Conservation (phyloP, 2,888 invertebrate species). For the Aquatica leii region DNA sequence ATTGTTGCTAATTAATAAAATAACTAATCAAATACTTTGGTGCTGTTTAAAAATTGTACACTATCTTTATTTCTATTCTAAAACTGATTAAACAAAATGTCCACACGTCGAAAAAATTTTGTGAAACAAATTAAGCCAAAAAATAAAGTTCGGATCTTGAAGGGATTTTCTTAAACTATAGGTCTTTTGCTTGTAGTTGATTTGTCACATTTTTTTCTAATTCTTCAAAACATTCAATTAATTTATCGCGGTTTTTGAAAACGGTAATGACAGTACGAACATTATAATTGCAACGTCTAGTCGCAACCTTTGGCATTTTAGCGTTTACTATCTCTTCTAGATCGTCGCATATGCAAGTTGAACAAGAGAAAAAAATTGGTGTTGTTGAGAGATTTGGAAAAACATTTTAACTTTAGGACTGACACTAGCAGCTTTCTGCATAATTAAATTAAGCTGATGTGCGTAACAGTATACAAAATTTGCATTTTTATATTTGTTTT, state of each 20-base stretch:
- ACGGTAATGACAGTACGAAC: not conserved
- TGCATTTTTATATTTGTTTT: conserved; percentile 23
- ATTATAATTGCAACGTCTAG: conserved; percentile 3
- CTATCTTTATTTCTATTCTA: not conserved
- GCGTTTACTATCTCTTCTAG: not conserved
- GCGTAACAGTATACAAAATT: conserved; percentile 38
- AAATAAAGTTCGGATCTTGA: conserved; percentile 3
- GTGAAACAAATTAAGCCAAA: not conserved
- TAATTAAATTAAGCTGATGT: conserved; percentile 37
- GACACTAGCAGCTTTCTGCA: conserved; percentile 13
- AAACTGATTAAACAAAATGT: conserved; percentile 7
- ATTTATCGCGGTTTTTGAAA: not conserved
- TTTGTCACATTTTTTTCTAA: not conserved
- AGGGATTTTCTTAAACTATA: conserved; percentile 6
- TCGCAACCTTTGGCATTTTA: not conserved
- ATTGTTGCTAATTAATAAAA: not conserved
- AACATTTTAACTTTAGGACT: conserved; percentile 2
- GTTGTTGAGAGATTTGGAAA: conserved; percentile 2
- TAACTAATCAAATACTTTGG: not conserved
- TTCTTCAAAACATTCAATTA: too few species aligned
- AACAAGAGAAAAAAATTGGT: conserved; percentile 6
- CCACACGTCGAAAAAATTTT: conserved; percentile 7
- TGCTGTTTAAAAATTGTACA: conserved; percentile 4
- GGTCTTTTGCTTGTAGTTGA: conserved; percentile 1
- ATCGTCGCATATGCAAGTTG: not conserved